Conservation (phyloP, 2,797 vertebrate species). For the Cyclura pinguis region DNA sequence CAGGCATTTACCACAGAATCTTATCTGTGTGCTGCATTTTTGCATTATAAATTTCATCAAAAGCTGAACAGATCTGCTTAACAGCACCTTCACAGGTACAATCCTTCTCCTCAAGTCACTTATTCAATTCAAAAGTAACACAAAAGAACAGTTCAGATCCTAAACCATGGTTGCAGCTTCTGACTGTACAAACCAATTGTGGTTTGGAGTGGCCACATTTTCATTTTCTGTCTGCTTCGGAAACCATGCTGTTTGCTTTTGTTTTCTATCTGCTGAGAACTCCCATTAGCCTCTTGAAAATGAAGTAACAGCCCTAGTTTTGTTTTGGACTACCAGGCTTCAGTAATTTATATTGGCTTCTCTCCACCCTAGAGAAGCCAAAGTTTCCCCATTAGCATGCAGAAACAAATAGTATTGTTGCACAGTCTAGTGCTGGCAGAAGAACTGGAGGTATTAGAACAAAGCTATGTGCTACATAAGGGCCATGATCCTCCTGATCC, state of each 20-base stretch:
- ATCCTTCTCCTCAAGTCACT: background rate
- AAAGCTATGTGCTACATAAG: background rate
- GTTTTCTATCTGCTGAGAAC: background rate
- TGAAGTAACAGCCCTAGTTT: background rate
- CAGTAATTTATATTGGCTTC: background rate
- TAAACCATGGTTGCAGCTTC: background rate
- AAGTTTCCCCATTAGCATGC: no score
- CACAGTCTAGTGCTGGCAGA: background rate
- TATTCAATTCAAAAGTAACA: background rate
- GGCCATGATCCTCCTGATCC: background rate
- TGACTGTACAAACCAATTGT: background rate
- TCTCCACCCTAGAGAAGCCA: no score
- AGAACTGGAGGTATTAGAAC: background rate
- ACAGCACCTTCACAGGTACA: background rate
- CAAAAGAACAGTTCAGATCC: background rate
- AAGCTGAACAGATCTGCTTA: background rate
- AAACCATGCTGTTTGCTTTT: background rate
- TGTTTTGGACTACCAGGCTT: background rate
- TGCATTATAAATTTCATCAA: background rate
- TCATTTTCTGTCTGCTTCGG: background rate
- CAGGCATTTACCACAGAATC: background rate
- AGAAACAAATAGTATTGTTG: background rate
- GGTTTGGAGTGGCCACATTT: background rate
- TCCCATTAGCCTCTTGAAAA: background rate
- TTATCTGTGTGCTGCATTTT: background rate